Base-by-base conservation (phyloP, 37 sponge, comb jelly and placozoan species). In the Spongia lamella region DNA sequence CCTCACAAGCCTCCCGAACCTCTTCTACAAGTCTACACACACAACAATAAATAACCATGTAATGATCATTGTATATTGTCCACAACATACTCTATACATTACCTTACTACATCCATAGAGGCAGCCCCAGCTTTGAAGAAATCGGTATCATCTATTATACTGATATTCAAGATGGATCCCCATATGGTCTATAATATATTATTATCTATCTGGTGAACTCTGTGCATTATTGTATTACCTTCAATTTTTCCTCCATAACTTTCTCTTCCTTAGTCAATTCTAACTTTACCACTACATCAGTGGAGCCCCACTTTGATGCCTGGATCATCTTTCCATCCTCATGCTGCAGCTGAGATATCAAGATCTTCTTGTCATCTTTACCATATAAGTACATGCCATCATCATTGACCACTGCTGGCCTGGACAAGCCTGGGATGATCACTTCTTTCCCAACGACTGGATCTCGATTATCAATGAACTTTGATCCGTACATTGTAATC, bases 31-130 rank as follows among this genome's bases (percentile, higher is more conserved):
- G 65, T 51, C 95, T 86, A 54, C n/a, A n/a, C n/a, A n/a, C n/a
- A n/a, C n/a, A n/a, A n/a, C n/a, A n/a, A n/a, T n/a, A n/a, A n/a
- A n/a, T n/a, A n/a, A n/a, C n/a, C n/a, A n/a, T n/a, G n/a, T n/a
- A n/a, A n/a, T n/a, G n/a, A n/a, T n/a, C n/a, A n/a, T n/a, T n/a
- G n/a, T n/a, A n/a, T n/a, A n/a, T n/a, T n/a, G n/a, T n/a, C n/a
- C n/a, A n/a, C n/a, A n/a, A n/a, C 47, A 43, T 9, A 43, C 47
- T 43, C 9, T 43, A 43, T 43, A 43, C 47, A 43, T n/a, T 50
- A 92, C 92, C 92, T 92, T 22, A 85, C 88, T 22, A 94, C 95
- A 50, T 94, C 95, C 95, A 94, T 94, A 16, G 91, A 90, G 14
- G 82, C 82, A 20, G 86, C 95, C 35, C 95, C 95, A 75, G 83